These are phyloP conservation scores for Siniperca knerii DNA, from an alignment of 2,113 vertebrate genomes.

Conservation along the genomic window DNA sequence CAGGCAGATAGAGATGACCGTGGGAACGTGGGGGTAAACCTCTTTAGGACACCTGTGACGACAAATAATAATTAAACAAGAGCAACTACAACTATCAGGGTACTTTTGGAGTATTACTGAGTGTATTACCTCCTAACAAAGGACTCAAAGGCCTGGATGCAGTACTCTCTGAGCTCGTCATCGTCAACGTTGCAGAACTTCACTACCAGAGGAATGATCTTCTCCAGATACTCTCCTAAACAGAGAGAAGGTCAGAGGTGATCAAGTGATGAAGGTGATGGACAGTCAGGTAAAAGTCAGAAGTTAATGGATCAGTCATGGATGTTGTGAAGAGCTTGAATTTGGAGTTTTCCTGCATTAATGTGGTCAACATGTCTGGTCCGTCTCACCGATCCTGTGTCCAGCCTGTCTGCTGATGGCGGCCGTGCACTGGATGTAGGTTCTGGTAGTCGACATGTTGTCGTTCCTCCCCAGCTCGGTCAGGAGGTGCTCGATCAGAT, in stretches of 20 bases:
- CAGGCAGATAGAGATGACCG: conserved; percentile 98
- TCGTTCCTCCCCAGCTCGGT: conserved; percentile 96
- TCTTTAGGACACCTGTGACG: conserved; percentile 95
- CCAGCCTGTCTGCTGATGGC: conserved; percentile 99
- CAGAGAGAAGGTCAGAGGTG: not conserved
- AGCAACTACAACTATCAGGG: fast-evolving
- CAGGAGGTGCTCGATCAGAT: conserved; percentile 98
- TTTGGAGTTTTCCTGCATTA: too few relatives aligned
- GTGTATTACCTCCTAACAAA: conserved; percentile 92
- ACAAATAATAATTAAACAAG: not conserved
- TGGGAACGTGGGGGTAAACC: conserved; percentile 97
- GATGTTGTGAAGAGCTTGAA: not conserved
- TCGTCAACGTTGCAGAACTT: conserved; percentile 99
- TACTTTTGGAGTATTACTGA: not conserved
- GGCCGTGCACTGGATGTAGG: conserved; percentile 98
- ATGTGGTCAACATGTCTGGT: too few relatives aligned
- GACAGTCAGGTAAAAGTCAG: too few relatives aligned
- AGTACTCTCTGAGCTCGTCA: conserved; percentile 97
- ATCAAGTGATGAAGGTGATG: too few relatives aligned
- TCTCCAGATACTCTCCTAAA: conserved; percentile 97
- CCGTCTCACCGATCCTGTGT: conserved; percentile 94
- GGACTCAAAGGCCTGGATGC: conserved; percentile 99
- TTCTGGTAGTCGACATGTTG: conserved; percentile 99
- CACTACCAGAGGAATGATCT: conserved; percentile 98
- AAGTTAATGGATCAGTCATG: too few relatives aligned